These are phyloP conservation scores for Synanceia verrucosa DNA, from an alignment of 2,797 vertebrate species.

Conservation along the genomic window DNA sequence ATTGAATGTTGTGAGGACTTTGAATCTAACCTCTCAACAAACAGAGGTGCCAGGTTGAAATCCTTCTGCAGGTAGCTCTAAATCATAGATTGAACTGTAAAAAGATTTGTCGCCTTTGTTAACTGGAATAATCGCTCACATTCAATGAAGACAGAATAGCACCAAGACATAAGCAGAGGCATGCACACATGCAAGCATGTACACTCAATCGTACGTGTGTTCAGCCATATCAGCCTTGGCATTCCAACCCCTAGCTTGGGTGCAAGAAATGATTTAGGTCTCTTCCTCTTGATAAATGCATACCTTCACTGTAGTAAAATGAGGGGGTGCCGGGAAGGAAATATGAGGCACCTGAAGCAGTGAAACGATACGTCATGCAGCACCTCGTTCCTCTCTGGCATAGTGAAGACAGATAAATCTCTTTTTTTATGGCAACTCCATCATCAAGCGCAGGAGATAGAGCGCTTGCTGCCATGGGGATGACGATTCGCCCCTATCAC, in stretches of 20 bases:
- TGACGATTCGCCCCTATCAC: conserved; percentile 67
- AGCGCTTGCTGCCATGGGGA: conserved; percentile 58
- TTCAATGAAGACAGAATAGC: conserved; percentile 9
- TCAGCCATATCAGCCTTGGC: conserved; percentile 67
- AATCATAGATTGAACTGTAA: conserved; percentile 15
- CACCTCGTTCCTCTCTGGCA: conserved; percentile 69
- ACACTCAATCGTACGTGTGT: conserved; percentile 56
- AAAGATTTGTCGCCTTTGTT: conserved; percentile 22
- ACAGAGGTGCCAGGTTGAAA: conserved; percentile 9
- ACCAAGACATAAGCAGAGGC: conserved; percentile 30
- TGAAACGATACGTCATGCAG: conserved; percentile 64
- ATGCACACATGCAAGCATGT: conserved; percentile 42
- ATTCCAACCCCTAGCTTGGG: conserved; percentile 69
- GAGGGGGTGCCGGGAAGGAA: conserved; percentile 51
- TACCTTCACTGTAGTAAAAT: conserved; percentile 67
- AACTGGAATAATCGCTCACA: conserved; percentile 19
- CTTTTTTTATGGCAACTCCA: conserved; percentile 74
- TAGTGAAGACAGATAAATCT: conserved; percentile 78
- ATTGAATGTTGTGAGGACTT: conserved; percentile 15
- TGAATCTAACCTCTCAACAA: conserved; percentile 32
- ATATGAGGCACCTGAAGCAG: conserved; percentile 74
- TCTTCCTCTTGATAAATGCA: conserved; percentile 73
- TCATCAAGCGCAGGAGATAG: conserved; percentile 76
- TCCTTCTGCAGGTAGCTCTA: conserved; percentile 5
- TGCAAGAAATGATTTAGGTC: conserved; percentile 69